Conservation (phyloP, 2,113 vertebrate species). For the Neopipo cinnamomea region DNA sequence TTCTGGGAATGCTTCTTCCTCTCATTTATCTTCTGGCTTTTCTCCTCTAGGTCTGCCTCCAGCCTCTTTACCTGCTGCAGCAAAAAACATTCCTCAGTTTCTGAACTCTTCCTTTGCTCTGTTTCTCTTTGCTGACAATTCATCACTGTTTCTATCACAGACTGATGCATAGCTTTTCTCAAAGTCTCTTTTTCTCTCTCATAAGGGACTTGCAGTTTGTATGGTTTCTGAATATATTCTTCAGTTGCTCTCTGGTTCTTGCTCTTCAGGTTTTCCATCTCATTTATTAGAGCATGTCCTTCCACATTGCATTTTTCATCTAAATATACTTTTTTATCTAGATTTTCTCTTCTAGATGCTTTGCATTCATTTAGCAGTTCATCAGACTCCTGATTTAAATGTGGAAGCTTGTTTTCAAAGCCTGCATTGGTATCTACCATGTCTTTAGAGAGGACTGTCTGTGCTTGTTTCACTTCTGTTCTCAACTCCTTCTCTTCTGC, state of each 20-base stretch:
- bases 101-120: constrained; percentile 82
- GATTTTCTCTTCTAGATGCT: constrained; percentile 28
- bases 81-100: constrained; percentile 74
- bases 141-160: constrained; percentile 77
- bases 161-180: constrained; percentile 77
- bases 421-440: constrained; percentile 56
- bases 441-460: constrained; percentile 60
- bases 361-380: constrained; percentile 65
- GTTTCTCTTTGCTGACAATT: constrained; percentile 85
- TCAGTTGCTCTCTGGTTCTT: constrained; percentile 71
- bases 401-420: constrained; percentile 66
- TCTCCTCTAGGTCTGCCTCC: constrained; percentile 84
- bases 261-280: constrained; percentile 63
- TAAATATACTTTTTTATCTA: not conserved
- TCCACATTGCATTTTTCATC: not conserved
- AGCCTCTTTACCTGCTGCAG: constrained; percentile 84
- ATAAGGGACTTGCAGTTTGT: constrained; percentile 72
- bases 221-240: constrained; percentile 72
- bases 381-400: constrained; percentile 72
- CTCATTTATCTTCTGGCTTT: constrained; percentile 83
- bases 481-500: constrained; percentile 64
- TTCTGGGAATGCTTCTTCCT: constrained; percentile 84
- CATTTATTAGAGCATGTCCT: constrained; percentile 63
- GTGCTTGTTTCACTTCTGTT: constrained; percentile 73
- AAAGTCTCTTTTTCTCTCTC: constrained; percentile 77